A percentile compares a stretch with the other conserved stretches of the same genome.
These are phyloP conservation scores for Liparis tanakae DNA, from an alignment of 2,797 vertebrate species.

Conservation along the genomic window DNA sequence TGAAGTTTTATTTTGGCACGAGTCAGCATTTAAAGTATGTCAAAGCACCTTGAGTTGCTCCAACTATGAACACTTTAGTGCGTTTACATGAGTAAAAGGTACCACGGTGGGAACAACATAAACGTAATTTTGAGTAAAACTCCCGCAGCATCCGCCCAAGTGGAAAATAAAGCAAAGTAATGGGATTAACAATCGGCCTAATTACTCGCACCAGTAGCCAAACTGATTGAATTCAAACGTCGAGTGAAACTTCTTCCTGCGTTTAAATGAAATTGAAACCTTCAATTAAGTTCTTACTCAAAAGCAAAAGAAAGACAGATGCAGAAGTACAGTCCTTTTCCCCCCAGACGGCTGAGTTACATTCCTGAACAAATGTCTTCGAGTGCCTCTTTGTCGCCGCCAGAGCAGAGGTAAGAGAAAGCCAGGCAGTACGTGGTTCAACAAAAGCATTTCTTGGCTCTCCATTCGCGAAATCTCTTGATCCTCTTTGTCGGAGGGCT, in stretches of 20 bases:
- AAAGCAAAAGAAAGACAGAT: neutral
- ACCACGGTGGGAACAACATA: neutral
- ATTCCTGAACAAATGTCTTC: slow-evolving; percentile 15
- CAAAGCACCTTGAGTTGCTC: neutral
- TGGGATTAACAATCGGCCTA: neutral
- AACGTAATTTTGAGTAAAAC: neutral
- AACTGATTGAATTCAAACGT: neutral
- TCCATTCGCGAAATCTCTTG: slow-evolving; percentile 39
- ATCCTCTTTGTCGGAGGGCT: slow-evolving; percentile 46
- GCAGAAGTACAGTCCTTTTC: neutral
- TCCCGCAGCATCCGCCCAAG: neutral
- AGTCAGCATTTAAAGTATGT: neutral
- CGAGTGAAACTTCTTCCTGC: neutral
- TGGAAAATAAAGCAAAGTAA: neutral
- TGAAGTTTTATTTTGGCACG: neutral
- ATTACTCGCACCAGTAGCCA: neutral
- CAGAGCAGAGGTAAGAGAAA: slow-evolving; percentile 26
- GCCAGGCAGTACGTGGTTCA: slow-evolving; percentile 16
- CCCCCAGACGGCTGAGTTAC: neutral
- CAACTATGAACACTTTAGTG: neutral
- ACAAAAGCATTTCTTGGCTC: slow-evolving; percentile 34
- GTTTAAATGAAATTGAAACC: neutral
- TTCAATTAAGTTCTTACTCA: slow-evolving; percentile 19
- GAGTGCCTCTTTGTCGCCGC: slow-evolving; percentile 22
- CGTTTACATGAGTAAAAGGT: neutral